Evolutionary conservation across 1,140 invertebrate species (phyloP), one percentile per base, ranked within the genome.

Genomic region (Delia radicum): DNA sequence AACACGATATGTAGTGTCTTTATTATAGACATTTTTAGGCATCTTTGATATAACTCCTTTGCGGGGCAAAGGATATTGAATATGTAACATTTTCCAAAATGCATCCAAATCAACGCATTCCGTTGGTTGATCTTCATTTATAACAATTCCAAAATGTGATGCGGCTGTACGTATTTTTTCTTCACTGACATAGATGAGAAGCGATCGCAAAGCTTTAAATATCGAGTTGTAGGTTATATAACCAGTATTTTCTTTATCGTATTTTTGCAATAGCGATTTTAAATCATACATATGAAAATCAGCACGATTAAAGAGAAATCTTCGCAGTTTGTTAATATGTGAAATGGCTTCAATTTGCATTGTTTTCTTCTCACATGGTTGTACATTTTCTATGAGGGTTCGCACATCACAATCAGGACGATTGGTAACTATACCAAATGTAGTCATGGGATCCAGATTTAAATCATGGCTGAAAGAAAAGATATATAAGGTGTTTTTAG

Each of bases 1-100:
- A 8, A 79, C 15, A 0, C 80, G 77, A 75, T 84, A 84, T 8
- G 79, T 81, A 3, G 82, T 84, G 7, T 81, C 75, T 75, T 81
- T 78, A 3, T 74, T 76, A 10, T 77, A 73, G 1, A 62, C 12
- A 75, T 76, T 75, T 2, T 69, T 8, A 29, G 78, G 77, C 4
- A 63, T 69, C 1, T 42, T 73, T 0, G 75, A 80, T 76, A 29
- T 72, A 78, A 1, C 77, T 79, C 13, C 26, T 76, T 15, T 67
- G 2, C 75, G 78, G 2, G 82, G 82, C n/a, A 84, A 18, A 0
- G 80, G 79, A 33, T 77, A 61, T 21, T 82, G 78, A 0, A 79
- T 75, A 29, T 77, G 77, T 0, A 84, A 65, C 8, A 84, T 27
- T 4, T 63, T 72, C 13, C 78, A 81, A 27, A 84, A 80, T 1